Evolutionary conservation across 2,113 vertebrate species (phyloP), one percentile per base, ranked within the genome.

Genomic region (Maccullochella peelii): DNA sequence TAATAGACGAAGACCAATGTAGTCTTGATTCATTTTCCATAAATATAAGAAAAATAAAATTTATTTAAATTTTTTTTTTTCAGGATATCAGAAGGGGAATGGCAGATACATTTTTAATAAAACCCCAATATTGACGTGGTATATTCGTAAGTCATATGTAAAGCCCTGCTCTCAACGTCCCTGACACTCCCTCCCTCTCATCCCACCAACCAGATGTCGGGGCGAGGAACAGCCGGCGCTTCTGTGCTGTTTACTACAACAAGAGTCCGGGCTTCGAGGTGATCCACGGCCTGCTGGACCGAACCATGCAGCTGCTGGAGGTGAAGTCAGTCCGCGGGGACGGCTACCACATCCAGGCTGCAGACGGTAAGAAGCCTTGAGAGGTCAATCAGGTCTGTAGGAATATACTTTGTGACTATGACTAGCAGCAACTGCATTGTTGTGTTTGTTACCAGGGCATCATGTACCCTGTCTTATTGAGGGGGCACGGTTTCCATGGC

Each of bases 261-360:
- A 99, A 97, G 94, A 97, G 90, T 68, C 97, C 98, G 0, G 98
- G 98, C 49, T 99, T 99, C 77, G 98, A 99, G 93, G 96, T 99
- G 55, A 98, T 99, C 91, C 98, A 99, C 1, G 98, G 98, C 23
- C 95, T 99, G n/a, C 94, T 99, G 93, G 98, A 99, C 93, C 96
- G 98, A 70, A 80, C 97, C 76, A 99, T 99, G 98, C 97, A 99
- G 85, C 95, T 99, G 59, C 94, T 99, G 52, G 96, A 96, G 18
- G 95, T 98, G 73, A 95, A 95, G 81, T 91, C 96, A 0, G 94
- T 86, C 8, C 88, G 92, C 11, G 94, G 95, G 62, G 94, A 96
- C 0, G 98, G 97, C 16, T 99, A 99, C 86, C 92, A 92, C n/a
- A 98, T 99, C 92, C 97, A 95, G 91, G 96, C 98, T 11, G 90